Conservation (phyloP, 2,113 vertebrate genomes). For the Girardinichthys multiradiatus region DNA sequence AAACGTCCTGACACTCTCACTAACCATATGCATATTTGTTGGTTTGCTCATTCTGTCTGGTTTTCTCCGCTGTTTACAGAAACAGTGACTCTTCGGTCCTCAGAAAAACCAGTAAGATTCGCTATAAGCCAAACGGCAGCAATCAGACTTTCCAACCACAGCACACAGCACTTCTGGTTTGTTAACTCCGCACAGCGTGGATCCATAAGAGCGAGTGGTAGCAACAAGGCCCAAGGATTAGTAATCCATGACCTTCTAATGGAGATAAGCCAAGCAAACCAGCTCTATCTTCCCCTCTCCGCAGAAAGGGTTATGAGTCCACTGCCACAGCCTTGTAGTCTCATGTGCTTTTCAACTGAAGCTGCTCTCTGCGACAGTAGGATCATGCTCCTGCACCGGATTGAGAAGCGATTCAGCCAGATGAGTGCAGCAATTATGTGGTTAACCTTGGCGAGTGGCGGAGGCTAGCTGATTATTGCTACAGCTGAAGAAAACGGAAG, state of each 20-base stretch:
- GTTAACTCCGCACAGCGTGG: constrained; percentile 24
- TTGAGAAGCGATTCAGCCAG: constrained; percentile 50
- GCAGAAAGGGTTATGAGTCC: constrained; percentile 37
- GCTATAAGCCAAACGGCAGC: constrained; percentile 30
- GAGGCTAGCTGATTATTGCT: constrained; percentile 57
- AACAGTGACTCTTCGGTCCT: constrained; percentile 28
- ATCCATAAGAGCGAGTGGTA: constrained; percentile 52
- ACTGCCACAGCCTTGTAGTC: constrained; percentile 52
- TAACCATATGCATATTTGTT: not conserved
- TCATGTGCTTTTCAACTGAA: constrained; percentile 48
- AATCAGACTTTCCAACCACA: constrained; percentile 69
- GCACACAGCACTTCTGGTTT: constrained; percentile 27
- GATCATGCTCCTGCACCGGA: constrained; percentile 46
- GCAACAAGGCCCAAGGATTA: constrained; percentile 54
- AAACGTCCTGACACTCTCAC: constrained; percentile 17
- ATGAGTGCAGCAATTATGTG: constrained; percentile 67
- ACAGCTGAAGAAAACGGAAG: constrained; percentile 40
- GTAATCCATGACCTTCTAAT: constrained; percentile 72
- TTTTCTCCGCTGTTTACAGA: constrained; percentile 7
- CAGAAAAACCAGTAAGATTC: constrained; percentile 37
- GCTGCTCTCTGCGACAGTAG: constrained; percentile 44
- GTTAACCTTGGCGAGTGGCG: constrained; percentile 66
- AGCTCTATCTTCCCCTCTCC: constrained; percentile 41
- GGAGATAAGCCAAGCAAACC: constrained; percentile 64
- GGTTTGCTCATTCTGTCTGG: not conserved